phyloP scores from a whole-genome alignment of 1,140 invertebrate species.

The Calliopsis andreniformis region DNA sequence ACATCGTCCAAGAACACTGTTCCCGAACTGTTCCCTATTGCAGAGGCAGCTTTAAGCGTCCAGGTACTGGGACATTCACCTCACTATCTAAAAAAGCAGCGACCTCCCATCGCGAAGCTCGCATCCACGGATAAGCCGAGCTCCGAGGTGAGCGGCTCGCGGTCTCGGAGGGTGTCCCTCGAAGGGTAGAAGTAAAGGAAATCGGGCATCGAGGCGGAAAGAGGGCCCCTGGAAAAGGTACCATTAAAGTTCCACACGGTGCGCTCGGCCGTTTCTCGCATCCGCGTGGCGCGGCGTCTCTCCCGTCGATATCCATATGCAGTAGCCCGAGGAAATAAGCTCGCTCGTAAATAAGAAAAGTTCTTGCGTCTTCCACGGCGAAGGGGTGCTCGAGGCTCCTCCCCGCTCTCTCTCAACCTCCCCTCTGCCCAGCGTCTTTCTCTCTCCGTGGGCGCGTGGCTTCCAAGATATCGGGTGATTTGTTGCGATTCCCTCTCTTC shows the following conservation, averaged over 20 bases:
- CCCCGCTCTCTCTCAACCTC: neutral
- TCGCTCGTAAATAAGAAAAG: conserved; percentile 70
- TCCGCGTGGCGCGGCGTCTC: conserved; percentile 48
- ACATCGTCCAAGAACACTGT: too few species aligned
- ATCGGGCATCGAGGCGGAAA: conserved; percentile 44
- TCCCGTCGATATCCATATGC: conserved; percentile 65
- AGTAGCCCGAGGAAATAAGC: conserved; percentile 67
- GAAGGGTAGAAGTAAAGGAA: neutral
- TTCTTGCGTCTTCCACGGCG: conserved; percentile 56
- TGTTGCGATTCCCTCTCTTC: conserved; percentile 63
- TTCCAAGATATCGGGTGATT: conserved; percentile 66
- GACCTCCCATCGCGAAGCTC: too few species aligned
- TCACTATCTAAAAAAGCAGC: too few species aligned
- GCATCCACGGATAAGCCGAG: too few species aligned
- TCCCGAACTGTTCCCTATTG: too few species aligned
- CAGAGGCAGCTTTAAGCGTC: too few species aligned
- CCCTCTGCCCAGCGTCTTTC: neutral
- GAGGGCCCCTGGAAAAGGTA: conserved; percentile 31
- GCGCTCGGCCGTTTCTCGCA: conserved; percentile 50
- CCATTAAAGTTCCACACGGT: conserved; percentile 58
- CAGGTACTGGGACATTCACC: too few species aligned
- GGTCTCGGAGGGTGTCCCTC: conserved; percentile 9
- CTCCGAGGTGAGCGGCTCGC: neutral
- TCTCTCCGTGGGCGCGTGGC: conserved; percentile 46
- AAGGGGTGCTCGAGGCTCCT: conserved; percentile 5